Evolutionary conservation across 2,113 vertebrate species (phyloP), one percentile per base, ranked within the genome.

Genomic region (Benitochromis conjunctus): DNA sequence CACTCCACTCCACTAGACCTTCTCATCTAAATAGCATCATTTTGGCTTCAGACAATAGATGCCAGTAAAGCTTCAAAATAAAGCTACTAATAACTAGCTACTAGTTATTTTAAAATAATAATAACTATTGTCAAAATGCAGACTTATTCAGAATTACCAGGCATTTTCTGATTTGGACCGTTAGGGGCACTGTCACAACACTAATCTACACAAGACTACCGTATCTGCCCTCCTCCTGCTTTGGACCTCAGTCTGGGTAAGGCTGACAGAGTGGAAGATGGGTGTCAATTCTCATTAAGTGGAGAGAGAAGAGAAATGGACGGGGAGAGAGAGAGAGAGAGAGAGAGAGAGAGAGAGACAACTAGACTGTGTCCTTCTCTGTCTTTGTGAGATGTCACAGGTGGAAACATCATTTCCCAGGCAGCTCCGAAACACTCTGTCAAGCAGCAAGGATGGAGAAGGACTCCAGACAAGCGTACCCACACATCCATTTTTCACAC

Each of bases 301-400:
- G 31, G 74, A 87, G 34, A 38, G 57, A 84, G 56, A 55, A 53
- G 78, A 71, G 36, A 62, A 79, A 64, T 60, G 82, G 77, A 83
- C 82, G 74, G 83, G 31, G 10, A 36, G 79, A 29, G 69, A 5
- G 14, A 48, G 14, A 3, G 43, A 74, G 43, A 74, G 69, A 26
- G 77, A 62, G 21, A 81, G 7, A 4, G 60, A 18, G 29, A 38
- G 51, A 81, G 80, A 78, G 58, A 26, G 77, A 84, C 56, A 83
- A 46, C 55, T 80, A 69, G 82, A 89, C 64, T 87, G 81, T 86
- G 89, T 87, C 88, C 85, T 87, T 85, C 81, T 87, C 84, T 80
- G 85, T 90, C 88, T 92, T 71, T 92, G 86, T 74, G 79, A 92
- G 83, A 81, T 94, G 92, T 94, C 93, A 93, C 95, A 94, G 92